A percentile compares a stretch with the other conserved stretches of the same genome.
Conservation (phyloP, 2,888 invertebrate genomes). For the Eupithecia pulchellata region DNA sequence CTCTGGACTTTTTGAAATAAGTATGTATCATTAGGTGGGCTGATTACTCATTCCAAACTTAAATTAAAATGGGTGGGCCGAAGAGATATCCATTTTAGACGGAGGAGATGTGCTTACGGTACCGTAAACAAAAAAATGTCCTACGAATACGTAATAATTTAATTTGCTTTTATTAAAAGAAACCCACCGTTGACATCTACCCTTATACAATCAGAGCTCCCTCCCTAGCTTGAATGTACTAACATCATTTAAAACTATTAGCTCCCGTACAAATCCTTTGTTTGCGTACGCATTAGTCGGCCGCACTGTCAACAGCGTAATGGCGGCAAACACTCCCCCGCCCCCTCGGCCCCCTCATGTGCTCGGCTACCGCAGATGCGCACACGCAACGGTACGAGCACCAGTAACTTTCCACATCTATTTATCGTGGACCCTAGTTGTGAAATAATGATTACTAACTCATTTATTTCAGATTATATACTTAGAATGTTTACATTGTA, state of each 20-base stretch:
- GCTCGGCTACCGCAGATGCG: slow-evolving; percentile 7
- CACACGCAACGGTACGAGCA: background rate
- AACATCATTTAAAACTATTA: background rate
- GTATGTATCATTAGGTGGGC: too few species aligned
- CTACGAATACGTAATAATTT: too few species aligned
- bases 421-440: background rate
- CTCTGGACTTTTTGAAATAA: background rate
- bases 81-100: too few species aligned
- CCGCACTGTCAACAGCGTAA: slow-evolving; percentile 76
- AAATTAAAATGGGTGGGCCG: too few species aligned
- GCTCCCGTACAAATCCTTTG: slow-evolving; percentile 44
- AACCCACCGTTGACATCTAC: too few species aligned
- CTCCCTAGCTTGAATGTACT: background rate
- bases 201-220: background rate
- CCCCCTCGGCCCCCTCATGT: slow-evolving; percentile 31
- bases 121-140: too few species aligned
- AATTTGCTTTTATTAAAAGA: too few species aligned
- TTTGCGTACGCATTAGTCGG: slow-evolving; percentile 82
- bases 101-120: too few species aligned
- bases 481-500: too few species aligned
- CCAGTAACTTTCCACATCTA: background rate
- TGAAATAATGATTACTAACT: background rate
- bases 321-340: slow-evolving; percentile 74
- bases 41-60: too few species aligned
- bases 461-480: too few species aligned